Conservation (phyloP, 1,140 invertebrate genomes). For the Arion vulgaris region DNA sequence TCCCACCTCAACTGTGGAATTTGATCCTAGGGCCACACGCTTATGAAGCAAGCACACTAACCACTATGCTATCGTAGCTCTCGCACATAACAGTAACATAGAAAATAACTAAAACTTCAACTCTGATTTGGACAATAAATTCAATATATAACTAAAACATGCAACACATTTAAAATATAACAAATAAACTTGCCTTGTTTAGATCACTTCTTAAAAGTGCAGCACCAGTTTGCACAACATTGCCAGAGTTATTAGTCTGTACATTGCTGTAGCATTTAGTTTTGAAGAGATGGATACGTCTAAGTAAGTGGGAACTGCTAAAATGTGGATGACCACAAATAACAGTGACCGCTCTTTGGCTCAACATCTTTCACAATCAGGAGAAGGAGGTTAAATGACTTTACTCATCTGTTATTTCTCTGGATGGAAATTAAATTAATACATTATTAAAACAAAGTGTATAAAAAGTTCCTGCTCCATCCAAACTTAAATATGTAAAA, state of each 20-base stretch:
- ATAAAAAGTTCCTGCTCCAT: no score
- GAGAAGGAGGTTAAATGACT: not conserved
- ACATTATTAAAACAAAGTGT: no score
- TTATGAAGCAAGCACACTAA: no score
- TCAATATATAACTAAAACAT: no score
- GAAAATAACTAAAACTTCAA: no score
- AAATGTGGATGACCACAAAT: not conserved
- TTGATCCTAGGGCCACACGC: no score
- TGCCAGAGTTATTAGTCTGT: not conserved
- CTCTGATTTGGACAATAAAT: no score
- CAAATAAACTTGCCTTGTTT: not conserved
- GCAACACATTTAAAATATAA: not conserved
- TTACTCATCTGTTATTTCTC: not conserved
- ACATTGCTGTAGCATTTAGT: not conserved
- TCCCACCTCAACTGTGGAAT: no score
- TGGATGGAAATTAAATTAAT: not conserved
- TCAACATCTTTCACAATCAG: not conserved
- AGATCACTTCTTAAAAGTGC: constrained; percentile 30
- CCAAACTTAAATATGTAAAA: no score
- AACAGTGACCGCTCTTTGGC: not conserved
- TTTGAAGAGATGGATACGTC: not conserved
- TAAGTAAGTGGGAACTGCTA: not conserved
- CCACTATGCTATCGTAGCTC: no score
- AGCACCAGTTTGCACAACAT: not conserved
- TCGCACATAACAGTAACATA: no score